These are phyloP conservation scores for Betta splendens DNA, from an alignment of 2,797 vertebrate genomes.

Conservation along the genomic window DNA sequence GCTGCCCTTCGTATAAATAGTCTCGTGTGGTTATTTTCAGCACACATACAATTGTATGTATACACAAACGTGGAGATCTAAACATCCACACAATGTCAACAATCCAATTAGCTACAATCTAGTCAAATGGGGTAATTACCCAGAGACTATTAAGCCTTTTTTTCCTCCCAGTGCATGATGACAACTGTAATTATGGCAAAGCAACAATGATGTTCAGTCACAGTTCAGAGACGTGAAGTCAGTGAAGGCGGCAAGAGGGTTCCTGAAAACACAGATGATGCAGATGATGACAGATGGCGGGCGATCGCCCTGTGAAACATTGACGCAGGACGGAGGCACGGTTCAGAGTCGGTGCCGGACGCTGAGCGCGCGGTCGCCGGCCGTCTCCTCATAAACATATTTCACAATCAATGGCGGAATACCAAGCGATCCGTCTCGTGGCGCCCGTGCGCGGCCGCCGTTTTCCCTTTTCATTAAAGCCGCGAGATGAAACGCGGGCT, in stretches of 20 bases:
- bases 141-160: slow-evolving; percentile 64
- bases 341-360: slow-evolving; percentile 11
- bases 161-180: slow-evolving; percentile 64
- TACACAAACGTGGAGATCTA: slow-evolving; percentile 15
- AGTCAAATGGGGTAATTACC: slow-evolving; percentile 75
- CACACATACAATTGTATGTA: slow-evolving; percentile 1
- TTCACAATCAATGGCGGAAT: slow-evolving; percentile 69
- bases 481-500: slow-evolving; percentile 58
- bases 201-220: slow-evolving; percentile 67
- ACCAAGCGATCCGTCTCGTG: slow-evolving; percentile 73
- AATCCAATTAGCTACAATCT: slow-evolving; percentile 71
- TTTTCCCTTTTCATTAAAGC: slow-evolving; percentile 76
- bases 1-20: slow-evolving; percentile 24
- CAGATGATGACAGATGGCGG: too few species aligned
- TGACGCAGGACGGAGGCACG: slow-evolving; percentile 20
- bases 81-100: slow-evolving; percentile 55
- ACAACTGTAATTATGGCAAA: slow-evolving; percentile 72
- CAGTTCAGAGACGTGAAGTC: slow-evolving; percentile 39
- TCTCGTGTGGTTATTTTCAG: slow-evolving; percentile 31
- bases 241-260: slow-evolving; percentile 36
- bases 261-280: too few species aligned
- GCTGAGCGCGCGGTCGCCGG: slow-evolving; percentile 3
- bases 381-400: slow-evolving; percentile 62
- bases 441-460: slow-evolving; percentile 64
- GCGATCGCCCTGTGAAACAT: slow-evolving; percentile 16